Percentiles rank a stretch among this genome's conserved stretches.
Conservation (phyloP, 2,797 vertebrate genomes). For the Alosa sapidissima region DNA sequence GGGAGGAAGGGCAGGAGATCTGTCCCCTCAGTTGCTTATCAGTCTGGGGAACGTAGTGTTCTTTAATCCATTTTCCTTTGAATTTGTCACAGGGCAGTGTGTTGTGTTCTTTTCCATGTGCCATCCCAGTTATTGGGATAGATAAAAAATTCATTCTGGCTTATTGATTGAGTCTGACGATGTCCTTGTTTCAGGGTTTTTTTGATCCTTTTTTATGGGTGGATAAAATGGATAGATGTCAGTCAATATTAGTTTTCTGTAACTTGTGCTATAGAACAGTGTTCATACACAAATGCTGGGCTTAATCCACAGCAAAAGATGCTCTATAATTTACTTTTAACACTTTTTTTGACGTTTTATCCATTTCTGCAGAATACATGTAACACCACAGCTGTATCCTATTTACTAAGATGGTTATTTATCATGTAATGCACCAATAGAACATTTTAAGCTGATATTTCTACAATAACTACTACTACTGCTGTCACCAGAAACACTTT, state of each 20-base stretch:
- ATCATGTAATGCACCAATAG: slow-evolving; percentile 2
- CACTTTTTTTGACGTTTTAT: background rate
- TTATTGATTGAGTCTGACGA: background rate
- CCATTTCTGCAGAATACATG: background rate
- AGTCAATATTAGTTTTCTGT: background rate
- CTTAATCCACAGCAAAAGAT: background rate
- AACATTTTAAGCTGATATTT: background rate
- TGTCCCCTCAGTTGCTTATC: background rate
- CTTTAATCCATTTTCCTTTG: background rate
- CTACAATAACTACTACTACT: background rate
- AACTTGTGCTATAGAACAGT: background rate
- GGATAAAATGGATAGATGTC: background rate
- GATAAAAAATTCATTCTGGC: background rate
- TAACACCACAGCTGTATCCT: slow-evolving; percentile 6
- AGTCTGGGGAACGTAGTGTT: background rate
- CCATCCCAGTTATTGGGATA: background rate
- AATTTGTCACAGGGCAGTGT: background rate
- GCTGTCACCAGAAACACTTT: background rate
- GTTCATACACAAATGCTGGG: background rate
- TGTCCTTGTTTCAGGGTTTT: background rate
- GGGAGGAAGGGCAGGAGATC: background rate
- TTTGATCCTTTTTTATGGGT: background rate
- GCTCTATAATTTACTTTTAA: background rate
- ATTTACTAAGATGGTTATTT: background rate
- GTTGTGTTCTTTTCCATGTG: background rate